Conservation (phyloP, 2,113 vertebrate genomes). For the Carassius auratus region DNA sequence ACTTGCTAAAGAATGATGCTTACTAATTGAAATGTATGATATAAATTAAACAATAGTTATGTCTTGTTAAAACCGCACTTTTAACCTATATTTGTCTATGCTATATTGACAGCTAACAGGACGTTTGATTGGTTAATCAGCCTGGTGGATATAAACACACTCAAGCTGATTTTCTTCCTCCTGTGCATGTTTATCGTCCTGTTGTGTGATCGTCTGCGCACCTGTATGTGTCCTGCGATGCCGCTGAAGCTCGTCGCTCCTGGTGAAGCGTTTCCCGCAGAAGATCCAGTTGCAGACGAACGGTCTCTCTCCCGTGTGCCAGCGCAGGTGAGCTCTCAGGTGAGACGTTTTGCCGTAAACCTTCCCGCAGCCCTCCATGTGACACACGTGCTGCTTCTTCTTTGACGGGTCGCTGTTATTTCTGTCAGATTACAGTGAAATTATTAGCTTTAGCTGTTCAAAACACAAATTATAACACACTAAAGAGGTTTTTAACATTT, state of each 20-base stretch:
- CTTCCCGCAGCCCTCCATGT: constrained; percentile 98
- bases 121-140: too few species aligned
- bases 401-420: constrained; percentile 93
- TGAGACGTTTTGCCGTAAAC: constrained; percentile 99
- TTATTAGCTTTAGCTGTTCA: not conserved
- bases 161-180: not conserved
- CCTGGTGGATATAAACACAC: not conserved
- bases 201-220: constrained; percentile 53
- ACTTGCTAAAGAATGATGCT: too few species aligned
- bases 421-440: constrained; percentile 67
- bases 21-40: too few species aligned
- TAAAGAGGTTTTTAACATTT: too few species aligned
- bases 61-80: too few species aligned
- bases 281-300: constrained; percentile 99
- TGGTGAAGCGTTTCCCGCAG: constrained; percentile 96
- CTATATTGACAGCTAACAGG: too few species aligned
- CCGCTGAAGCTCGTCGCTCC: constrained; percentile 95
- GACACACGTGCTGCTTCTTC: constrained; percentile 99
- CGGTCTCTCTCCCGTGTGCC: constrained; percentile 97
- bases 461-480: not conserved
- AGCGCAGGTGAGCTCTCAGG: constrained; percentile 95
- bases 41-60: too few species aligned
- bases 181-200: not conserved
- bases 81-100: too few species aligned
- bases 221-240: constrained; percentile 98